These are phyloP conservation scores for Epinephelus malabaricus DNA, from an alignment of 2,797 vertebrate species.

Conservation along the genomic window DNA sequence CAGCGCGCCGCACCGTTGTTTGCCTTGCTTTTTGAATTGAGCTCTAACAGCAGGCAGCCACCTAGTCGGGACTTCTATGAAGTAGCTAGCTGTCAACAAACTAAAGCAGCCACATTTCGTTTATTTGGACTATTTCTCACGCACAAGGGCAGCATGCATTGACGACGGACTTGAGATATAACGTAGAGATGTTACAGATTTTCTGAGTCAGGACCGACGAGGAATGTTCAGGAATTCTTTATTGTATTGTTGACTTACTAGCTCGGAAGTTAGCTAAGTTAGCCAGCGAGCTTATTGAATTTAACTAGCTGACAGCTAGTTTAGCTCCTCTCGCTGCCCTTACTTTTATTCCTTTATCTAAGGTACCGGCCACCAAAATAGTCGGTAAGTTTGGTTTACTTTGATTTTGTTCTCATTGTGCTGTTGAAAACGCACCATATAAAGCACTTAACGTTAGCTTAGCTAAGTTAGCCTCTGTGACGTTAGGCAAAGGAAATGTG, in stretches of 20 bases:
- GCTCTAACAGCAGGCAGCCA: constrained; percentile 36
- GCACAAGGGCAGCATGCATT: constrained; percentile 32
- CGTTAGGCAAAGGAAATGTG: not conserved
- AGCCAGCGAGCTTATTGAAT: constrained; percentile 31
- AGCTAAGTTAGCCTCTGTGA: not conserved
- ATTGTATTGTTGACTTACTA: constrained; percentile 40
- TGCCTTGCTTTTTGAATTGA: constrained; percentile 86
- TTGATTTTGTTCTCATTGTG: not conserved
- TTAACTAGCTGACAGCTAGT: constrained; percentile 54
- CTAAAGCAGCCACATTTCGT: not conserved
- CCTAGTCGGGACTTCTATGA: constrained; percentile 7
- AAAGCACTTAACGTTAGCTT: not conserved
- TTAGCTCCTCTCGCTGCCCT: not conserved
- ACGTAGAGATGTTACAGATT: constrained; percentile 11
- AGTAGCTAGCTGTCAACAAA: constrained; percentile 61
- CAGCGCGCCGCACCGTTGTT: constrained; percentile 57
- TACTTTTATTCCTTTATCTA: no score
- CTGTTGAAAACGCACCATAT: not conserved
- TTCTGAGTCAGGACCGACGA: constrained; percentile 27
- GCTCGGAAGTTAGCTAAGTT: constrained; percentile 58
- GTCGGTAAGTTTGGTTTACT: constrained; percentile 57
- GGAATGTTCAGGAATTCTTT: constrained; percentile 4
- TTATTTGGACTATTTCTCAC: constrained; percentile 11
- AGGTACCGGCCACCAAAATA: not conserved
- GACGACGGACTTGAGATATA: not conserved